These are phyloP conservation scores for Drosophila setosimentum DNA, from an alignment of 2,888 invertebrate species.

Conservation along the genomic window DNA sequence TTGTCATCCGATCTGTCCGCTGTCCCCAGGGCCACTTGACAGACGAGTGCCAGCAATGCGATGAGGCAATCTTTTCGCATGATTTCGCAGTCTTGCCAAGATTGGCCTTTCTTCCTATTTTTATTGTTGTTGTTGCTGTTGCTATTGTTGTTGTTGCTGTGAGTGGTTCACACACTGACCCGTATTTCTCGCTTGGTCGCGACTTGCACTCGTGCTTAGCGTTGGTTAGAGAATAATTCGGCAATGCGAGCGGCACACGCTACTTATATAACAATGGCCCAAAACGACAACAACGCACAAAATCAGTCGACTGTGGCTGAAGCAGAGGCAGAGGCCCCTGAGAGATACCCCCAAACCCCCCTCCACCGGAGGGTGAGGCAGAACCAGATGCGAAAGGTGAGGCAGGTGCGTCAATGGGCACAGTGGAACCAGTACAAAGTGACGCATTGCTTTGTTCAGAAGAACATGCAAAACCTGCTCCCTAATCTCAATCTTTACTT, in stretches of 20 bases:
- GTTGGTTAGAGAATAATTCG: constrained; percentile 75
- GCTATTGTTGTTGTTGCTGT: background rate
- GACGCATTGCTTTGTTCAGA: background rate
- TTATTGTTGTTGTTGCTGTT: background rate
- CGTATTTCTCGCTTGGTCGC: constrained; percentile 68
- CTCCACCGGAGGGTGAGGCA: constrained; percentile 33
- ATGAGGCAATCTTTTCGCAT: constrained; percentile 67
- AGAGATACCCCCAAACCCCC: too few relatives aligned
- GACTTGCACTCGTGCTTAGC: constrained; percentile 42
- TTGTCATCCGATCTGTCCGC: constrained; percentile 59
- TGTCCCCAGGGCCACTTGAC: constrained; percentile 43
- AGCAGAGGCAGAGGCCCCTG: constrained; percentile 36
- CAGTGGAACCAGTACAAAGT: constrained; percentile 14
- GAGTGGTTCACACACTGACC: constrained; percentile 70
- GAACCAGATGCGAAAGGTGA: constrained; percentile 48
- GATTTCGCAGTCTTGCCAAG: constrained; percentile 27
- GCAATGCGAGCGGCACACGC: constrained; percentile 67
- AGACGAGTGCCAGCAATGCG: constrained; percentile 23
- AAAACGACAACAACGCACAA: constrained; percentile 43
- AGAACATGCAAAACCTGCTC: background rate
- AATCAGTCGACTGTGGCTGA: constrained; percentile 76
- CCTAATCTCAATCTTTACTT: constrained; percentile 1
- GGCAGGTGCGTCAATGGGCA: constrained; percentile 25
- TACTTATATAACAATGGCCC: constrained; percentile 76
- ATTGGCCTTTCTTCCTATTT: constrained; percentile 21